These are phyloP conservation scores for Exaiptasia diaphana DNA, from an alignment of 64 coral and sea anemone genomes.

Conservation along the genomic window DNA sequence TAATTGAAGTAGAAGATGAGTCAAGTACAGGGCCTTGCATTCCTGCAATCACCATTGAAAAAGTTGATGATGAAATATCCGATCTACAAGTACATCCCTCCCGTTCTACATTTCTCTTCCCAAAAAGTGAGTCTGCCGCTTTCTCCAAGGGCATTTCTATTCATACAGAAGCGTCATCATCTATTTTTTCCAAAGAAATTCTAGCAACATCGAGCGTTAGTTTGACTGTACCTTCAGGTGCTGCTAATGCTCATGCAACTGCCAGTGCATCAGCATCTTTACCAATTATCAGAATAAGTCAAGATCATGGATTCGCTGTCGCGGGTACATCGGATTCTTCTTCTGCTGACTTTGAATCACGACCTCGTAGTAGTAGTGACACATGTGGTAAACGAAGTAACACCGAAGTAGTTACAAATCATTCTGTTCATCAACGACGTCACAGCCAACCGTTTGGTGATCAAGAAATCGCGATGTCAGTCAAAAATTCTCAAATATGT, in stretches of 20 bases:
- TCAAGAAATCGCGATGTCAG: background rate
- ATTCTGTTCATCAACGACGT: background rate
- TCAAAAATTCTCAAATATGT: background rate
- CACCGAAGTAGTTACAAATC: background rate
- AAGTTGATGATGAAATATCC: background rate
- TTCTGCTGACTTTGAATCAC: background rate
- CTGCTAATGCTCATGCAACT: background rate
- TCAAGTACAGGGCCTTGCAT: background rate
- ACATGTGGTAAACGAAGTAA: background rate
- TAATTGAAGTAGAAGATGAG: background rate
- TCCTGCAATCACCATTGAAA: slow-evolving; percentile 1
- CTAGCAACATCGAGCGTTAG: slow-evolving; percentile 50
- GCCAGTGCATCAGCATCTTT: background rate
- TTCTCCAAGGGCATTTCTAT: slow-evolving; percentile 57
- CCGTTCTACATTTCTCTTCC: background rate
- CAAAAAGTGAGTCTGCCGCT: slow-evolving; percentile 45
- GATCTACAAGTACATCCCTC: too few relatives aligned
- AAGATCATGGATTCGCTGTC: background rate
- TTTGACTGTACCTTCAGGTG: slow-evolving; percentile 17
- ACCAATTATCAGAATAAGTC: background rate
- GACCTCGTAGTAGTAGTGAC: background rate
- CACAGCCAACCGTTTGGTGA: slow-evolving; percentile 18
- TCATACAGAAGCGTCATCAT: slow-evolving; percentile 54
- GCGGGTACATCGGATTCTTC: background rate
- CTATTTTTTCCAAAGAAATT: slow-evolving; percentile 47